phyloP scores from a whole-genome alignment of 2,888 invertebrate genomes.

The Parnassius smintheus region DNA sequence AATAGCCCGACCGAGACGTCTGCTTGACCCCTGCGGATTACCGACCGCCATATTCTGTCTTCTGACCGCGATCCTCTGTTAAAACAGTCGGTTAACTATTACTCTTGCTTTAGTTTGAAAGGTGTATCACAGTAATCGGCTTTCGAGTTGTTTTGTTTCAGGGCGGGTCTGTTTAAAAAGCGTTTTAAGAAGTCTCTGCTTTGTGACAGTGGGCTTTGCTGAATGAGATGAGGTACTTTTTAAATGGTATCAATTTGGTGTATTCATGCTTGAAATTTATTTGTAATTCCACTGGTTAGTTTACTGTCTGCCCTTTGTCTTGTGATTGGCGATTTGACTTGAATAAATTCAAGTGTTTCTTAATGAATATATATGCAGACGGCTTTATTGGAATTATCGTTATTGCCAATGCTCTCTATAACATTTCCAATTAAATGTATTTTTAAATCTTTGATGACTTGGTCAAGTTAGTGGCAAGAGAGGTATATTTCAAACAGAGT shows the following conservation, averaged over 20 bases:
- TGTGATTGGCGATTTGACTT: slow-evolving; percentile 11
- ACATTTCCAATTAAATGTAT: slow-evolving; percentile 9
- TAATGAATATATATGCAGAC: slow-evolving; percentile 26
- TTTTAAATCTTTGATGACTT: slow-evolving; percentile 2
- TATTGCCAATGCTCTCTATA: slow-evolving; percentile 9
- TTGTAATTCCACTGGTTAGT: slow-evolving; percentile 12
- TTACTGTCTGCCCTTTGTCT: slow-evolving; percentile 10
- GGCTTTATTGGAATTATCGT: slow-evolving; percentile 17
- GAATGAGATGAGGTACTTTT: slow-evolving; percentile 19
- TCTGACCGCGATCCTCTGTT: slow-evolving; percentile 5
- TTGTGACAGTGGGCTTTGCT: slow-evolving; percentile 4
- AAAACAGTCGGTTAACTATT: slow-evolving; percentile 5
- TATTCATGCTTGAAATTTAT: slow-evolving; percentile 14
- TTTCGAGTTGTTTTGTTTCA: slow-evolving; percentile 2
- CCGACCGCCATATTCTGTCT: slow-evolving; percentile 10
- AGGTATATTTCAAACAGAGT: neutral
- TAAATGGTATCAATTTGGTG: slow-evolving; percentile 12
- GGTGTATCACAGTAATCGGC: neutral
- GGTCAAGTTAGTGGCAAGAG: neutral
- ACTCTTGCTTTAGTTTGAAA: slow-evolving; percentile 2
- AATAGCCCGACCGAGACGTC: slow-evolving; percentile 23
- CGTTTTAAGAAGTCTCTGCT: neutral
- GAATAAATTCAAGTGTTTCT: slow-evolving; percentile 23
- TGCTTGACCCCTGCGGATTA: slow-evolving; percentile 20
- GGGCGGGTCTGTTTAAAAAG: neutral